Evolutionary conservation across 1,140 invertebrate species (phyloP).

Genomic region (Mamestra configurata): DNA sequence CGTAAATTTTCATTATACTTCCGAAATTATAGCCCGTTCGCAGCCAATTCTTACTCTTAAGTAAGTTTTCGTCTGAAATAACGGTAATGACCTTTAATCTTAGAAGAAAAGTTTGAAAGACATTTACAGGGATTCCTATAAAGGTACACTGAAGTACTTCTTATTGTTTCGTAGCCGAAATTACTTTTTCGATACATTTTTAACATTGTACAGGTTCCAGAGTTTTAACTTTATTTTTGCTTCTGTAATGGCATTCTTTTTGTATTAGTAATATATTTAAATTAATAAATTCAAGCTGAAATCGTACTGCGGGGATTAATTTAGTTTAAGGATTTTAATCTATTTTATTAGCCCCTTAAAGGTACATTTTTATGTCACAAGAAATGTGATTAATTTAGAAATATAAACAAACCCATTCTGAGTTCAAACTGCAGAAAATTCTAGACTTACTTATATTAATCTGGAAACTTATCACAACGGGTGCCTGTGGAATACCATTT

Average conservation of each 20-base stretch:
- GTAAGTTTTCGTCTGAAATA: conserved; percentile 20
- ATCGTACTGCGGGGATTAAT: background rate
- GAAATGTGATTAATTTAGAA: conserved; percentile 7
- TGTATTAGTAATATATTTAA: no score
- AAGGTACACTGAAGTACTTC: no score
- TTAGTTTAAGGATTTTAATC: background rate
- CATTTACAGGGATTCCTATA: conserved; percentile 1
- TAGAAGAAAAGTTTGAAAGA: conserved; percentile 1
- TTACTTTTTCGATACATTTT: background rate
- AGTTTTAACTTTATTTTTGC: conserved; percentile 1
- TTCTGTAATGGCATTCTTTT: conserved; percentile 1
- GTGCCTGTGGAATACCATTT: conserved; percentile 7
- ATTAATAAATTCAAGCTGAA: background rate
- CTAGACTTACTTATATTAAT: conserved; percentile 14
- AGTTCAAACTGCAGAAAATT: conserved; percentile 29
- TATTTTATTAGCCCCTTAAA: background rate
- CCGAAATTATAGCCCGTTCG: background rate
- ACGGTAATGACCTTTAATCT: conserved; percentile 1
- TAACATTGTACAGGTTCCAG: background rate
- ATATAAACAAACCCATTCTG: background rate
- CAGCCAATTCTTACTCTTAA: conserved; percentile 8
- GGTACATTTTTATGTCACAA: conserved; percentile 1
- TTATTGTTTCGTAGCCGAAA: background rate
- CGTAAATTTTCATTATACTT: conserved; percentile 22
- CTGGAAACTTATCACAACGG: conserved; percentile 5